Percentiles rank a stretch among this genome's conserved stretches.
Evolutionary conservation across 2,888 invertebrate species (phyloP).

Genomic region (Axea sp.): DNA sequence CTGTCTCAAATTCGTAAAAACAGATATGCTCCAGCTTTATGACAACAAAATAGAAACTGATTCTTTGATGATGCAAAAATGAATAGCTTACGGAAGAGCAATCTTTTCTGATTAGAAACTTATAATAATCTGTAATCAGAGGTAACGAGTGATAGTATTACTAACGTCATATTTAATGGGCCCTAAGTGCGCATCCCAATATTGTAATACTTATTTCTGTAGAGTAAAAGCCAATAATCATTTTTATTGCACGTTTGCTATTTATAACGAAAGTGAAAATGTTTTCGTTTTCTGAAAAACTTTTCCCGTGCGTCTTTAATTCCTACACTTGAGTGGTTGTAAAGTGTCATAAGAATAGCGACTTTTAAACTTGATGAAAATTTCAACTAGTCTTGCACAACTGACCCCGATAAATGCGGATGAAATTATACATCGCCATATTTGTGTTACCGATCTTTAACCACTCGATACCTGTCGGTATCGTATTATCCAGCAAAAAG

Average conservation of each 20-base stretch:
- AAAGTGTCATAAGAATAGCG: slow-evolving; percentile 3
- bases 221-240: neutral
- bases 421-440: slow-evolving; percentile 23
- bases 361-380: slow-evolving; percentile 12
- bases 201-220: slow-evolving; percentile 1
- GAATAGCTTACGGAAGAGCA: neutral
- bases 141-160: neutral
- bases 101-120: slow-evolving; percentile 2
- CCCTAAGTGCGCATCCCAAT: neutral
- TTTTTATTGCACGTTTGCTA: neutral
- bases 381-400: slow-evolving; percentile 13
- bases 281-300: neutral
- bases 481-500: no score
- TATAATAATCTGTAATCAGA: slow-evolving; percentile 1
- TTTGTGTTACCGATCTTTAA: neutral
- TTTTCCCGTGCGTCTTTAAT: slow-evolving; percentile 4
- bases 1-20: no score
- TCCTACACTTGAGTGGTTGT: slow-evolving; percentile 7
- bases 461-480: no score
- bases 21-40: no score
- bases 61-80: slow-evolving; percentile 3
- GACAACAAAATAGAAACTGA: slow-evolving; percentile 15
- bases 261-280: neutral
- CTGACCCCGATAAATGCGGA: no score
- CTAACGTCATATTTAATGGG: neutral